A percentile compares a stretch with the other conserved stretches of the same genome.
Evolutionary conservation across 2,113 vertebrate genomes (phyloP).

Genomic region (Uria lomvia): DNA sequence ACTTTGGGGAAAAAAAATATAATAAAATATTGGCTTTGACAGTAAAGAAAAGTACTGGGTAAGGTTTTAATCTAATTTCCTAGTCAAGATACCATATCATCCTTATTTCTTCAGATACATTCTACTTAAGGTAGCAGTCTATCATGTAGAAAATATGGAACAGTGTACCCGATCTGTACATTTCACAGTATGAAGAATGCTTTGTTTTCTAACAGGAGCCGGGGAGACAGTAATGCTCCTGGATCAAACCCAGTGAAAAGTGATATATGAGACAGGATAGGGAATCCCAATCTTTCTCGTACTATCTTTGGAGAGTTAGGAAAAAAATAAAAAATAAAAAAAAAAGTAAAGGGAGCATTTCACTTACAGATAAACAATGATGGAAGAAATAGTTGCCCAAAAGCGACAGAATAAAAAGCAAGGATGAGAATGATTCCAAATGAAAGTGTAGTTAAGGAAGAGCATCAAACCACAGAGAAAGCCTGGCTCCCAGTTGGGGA

Average conservation of each 20-base stretch:
- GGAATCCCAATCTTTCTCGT: background rate
- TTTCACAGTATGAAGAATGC: background rate
- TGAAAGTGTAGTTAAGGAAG: background rate
- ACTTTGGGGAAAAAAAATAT: background rate
- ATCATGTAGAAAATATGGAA: background rate
- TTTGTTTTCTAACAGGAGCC: background rate
- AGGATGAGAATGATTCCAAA: background rate
- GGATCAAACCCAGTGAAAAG: background rate
- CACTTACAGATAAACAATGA: background rate
- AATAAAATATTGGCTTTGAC: background rate
- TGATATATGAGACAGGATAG: background rate
- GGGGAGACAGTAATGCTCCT: background rate
- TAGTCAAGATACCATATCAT: background rate
- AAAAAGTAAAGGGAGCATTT: background rate
- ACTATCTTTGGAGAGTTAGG: background rate
- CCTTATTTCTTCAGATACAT: background rate
- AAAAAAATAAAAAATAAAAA: background rate
- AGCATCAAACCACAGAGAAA: background rate
- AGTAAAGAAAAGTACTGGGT: background rate
- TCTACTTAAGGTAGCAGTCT: background rate
- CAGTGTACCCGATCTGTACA: accelerated
- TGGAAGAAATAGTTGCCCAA: background rate
- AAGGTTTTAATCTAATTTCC: background rate
- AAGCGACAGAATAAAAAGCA: background rate
- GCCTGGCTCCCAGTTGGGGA: background rate